A percentile compares a stretch with the other conserved stretches of the same genome.
Evolutionary conservation across 2,113 vertebrate genomes (phyloP).

Genomic region (Bujurquina vittata): DNA sequence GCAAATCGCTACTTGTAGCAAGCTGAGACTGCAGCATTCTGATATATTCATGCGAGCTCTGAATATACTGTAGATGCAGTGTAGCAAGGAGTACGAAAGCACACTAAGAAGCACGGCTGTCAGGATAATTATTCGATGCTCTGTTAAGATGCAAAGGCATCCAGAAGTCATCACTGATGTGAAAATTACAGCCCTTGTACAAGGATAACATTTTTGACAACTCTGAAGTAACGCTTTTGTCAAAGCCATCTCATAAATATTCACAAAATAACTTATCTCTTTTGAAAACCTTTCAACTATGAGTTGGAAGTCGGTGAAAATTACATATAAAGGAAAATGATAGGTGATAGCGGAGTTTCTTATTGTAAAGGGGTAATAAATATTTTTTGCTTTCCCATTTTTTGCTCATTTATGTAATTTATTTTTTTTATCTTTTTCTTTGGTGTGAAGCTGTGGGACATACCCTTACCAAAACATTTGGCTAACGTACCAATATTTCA

Average conservation of each 20-base stretch:
- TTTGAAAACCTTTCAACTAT: conserved; percentile 26
- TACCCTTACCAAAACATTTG: background rate
- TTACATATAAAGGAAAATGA: background rate
- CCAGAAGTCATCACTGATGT: conserved; percentile 46
- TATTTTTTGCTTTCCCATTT: background rate
- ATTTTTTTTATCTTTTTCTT: background rate
- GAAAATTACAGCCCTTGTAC: conserved; percentile 60
- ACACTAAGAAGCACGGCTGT: conserved; percentile 32
- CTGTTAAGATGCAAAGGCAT: conserved; percentile 41
- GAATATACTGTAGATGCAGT: background rate
- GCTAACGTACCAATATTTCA: too few species aligned
- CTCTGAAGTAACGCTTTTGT: conserved; percentile 53
- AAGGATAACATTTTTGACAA: conserved; percentile 59
- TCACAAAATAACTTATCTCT: conserved; percentile 39
- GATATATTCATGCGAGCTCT: conserved; percentile 1
- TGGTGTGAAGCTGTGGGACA: background rate
- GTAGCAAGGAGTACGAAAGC: conserved; percentile 27
- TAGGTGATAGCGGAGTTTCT: background rate
- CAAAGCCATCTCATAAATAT: conserved; percentile 54
- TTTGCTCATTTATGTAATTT: background rate
- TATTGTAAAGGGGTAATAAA: background rate
- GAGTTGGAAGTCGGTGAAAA: conserved; percentile 7
- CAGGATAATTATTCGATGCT: conserved; percentile 47
- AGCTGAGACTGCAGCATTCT: background rate
- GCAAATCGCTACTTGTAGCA: conserved; percentile 5